Evolutionary conservation across 35 echinoderm and acorn worm species (phyloP), one percentile per base, ranked within the genome.

Genomic region (Heliocidaris erythrogramma): DNA sequence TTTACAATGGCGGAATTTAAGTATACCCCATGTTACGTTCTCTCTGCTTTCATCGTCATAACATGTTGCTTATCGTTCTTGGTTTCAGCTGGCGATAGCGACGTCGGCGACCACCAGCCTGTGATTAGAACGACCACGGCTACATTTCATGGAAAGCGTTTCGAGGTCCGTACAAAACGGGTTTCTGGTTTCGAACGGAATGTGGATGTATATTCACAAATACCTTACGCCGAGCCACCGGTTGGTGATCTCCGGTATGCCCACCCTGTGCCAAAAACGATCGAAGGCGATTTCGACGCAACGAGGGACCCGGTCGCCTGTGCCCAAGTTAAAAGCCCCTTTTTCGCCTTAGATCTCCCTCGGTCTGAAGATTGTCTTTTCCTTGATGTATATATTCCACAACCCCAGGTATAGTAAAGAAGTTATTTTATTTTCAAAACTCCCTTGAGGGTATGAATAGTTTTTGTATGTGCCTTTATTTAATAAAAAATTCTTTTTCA

Each of bases 191-290:
- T 98, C 31, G 59, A 96, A 31, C 95, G 85, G 5, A 95, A 85
- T 7, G 88, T 98, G 5, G 97, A 96, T 86, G 95, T 98, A 16
- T 98, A 95, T 88, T 95, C 69, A 94, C 94, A 94, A 24, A 94
- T 98, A 31, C 97, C 97, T 24, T 98, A 95, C 49, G 97, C 97
- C 4, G 95, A 98, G n/a, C 95, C 97, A 60, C 97, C 97, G 1
- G 92, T 96, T 7, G 97, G 94, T 87, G 48, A 96, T 60, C 92
- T 96, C 2, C 94, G 97, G 1, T 98, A 96, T 47, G 85, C 52
- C 9, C 94, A 50, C 13, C 97, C 97, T 10, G 90, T 95, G 7
- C 94, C 94, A 11, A 91, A 84, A 16, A 49, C 94, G 3, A 95
- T 96, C 91, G 27, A 24, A 17, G 94, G 90, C 2, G 91, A 90